These are phyloP conservation scores for Sinocyclocheilus grahami DNA, from an alignment of 2,113 vertebrate species.

Conservation along the genomic window DNA sequence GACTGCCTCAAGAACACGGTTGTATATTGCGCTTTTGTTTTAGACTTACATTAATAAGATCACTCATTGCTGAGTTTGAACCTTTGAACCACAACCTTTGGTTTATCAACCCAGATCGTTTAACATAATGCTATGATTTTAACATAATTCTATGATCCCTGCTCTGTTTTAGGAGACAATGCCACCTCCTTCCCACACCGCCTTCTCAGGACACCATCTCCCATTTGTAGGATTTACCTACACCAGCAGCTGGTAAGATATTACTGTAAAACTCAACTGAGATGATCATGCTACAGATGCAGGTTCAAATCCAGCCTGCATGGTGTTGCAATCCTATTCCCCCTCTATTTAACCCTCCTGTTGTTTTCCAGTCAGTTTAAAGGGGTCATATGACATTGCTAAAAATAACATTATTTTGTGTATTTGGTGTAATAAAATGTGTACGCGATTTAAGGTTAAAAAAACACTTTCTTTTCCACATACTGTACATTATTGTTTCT, in stretches of 20 bases:
- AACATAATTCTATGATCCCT: not conserved
- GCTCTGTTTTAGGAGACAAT: constrained; percentile 86
- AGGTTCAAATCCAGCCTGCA: not conserved
- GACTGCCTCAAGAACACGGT: constrained; percentile 98
- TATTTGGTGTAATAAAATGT: too few relatives aligned
- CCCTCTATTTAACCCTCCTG: not conserved
- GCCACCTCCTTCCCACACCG: constrained; percentile 94
- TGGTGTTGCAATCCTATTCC: not conserved
- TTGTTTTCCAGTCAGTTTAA: too few relatives aligned
- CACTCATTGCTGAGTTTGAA: not conserved
- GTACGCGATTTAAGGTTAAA: too few relatives aligned
- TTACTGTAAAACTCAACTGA: not conserved
- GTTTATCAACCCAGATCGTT: not conserved
- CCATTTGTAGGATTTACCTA: constrained; percentile 99
- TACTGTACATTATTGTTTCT: too few relatives aligned
- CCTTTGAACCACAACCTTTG: too few relatives aligned
- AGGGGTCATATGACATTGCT: too few relatives aligned
- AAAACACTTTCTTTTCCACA: too few relatives aligned
- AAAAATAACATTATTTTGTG: too few relatives aligned
- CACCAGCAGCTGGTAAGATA: constrained; percentile 94
- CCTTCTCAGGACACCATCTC: constrained; percentile 97
- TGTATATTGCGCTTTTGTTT: constrained; percentile 46
- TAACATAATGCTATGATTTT: not conserved
- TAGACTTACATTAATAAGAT: not conserved
- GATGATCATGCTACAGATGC: not conserved